Conservation (phyloP, 2,797 vertebrate species). For the Liasis olivaceus region DNA sequence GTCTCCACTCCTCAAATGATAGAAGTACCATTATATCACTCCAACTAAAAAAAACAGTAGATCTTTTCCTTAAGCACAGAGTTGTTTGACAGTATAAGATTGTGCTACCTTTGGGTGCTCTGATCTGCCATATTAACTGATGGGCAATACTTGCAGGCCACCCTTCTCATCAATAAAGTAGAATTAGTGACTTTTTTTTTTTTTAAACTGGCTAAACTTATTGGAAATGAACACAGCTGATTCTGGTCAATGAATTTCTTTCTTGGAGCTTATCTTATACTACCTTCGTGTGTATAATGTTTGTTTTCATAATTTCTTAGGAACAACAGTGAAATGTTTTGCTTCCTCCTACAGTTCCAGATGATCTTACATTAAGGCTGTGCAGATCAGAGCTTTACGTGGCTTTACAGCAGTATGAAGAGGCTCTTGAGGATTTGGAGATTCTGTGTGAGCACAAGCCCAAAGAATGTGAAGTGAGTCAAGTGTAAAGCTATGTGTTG, state of each 20-base stretch:
- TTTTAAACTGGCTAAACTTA: neutral
- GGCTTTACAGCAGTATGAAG: slow-evolving; percentile 71
- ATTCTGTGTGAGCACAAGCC: slow-evolving; percentile 81
- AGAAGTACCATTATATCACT: slow-evolving; percentile 1
- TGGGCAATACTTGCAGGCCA: neutral
- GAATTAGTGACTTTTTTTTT: neutral
- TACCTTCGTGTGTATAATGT: neutral
- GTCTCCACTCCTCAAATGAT: neutral
- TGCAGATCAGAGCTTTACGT: slow-evolving; percentile 78
- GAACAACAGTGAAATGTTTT: neutral
- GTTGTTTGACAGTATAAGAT: neutral
- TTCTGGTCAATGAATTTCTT: neutral
- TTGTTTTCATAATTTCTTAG: neutral
- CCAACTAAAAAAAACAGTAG: neutral
- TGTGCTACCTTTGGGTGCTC: neutral
- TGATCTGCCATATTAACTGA: neutral
- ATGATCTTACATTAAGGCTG: slow-evolving; percentile 76
- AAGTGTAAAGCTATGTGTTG: neutral
- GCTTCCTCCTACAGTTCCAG: slow-evolving; percentile 71
- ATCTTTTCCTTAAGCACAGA: neutral
- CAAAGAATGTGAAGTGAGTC: slow-evolving; percentile 78
- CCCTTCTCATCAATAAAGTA: neutral
- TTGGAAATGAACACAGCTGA: neutral
- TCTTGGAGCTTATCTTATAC: neutral
- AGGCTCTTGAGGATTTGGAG: slow-evolving; percentile 82